A percentile compares a stretch with the other conserved stretches of the same genome.
Evolutionary conservation across 2,797 vertebrate genomes (phyloP).

Genomic region (Alcedo quadribrachys): DNA sequence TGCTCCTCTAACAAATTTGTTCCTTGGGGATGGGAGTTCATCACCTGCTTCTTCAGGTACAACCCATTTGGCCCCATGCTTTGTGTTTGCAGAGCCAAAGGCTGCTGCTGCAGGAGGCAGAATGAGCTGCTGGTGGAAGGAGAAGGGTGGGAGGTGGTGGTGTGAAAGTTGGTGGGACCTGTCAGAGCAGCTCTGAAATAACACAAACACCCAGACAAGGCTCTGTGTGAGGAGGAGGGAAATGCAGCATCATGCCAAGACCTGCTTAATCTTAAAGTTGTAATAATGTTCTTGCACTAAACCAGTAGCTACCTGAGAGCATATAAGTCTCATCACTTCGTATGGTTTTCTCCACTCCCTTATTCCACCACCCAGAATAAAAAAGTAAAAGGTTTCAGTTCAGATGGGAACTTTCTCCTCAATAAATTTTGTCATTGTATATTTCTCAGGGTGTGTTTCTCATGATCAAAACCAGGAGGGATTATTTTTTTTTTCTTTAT

Average conservation of each 20-base stretch:
- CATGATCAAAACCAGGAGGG: accelerated
- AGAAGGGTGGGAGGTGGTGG: neutral
- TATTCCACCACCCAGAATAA: neutral
- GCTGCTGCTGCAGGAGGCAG: neutral
- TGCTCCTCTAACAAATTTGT: neutral
- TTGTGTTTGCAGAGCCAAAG: neutral
- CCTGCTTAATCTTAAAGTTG: neutral
- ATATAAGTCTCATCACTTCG: neutral
- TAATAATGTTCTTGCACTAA: neutral
- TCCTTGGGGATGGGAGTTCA: neutral
- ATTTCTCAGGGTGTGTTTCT: neutral
- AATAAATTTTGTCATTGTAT: neutral
- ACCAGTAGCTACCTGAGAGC: neutral
- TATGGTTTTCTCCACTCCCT: neutral
- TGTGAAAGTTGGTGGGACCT: neutral
- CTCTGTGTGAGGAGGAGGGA: neutral
- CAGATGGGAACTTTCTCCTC: neutral
- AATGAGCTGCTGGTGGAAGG: neutral
- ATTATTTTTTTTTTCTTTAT: neutral
- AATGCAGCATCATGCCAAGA: neutral
- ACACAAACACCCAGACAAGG: neutral
- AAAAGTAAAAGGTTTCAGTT: neutral
- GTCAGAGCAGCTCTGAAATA: neutral
- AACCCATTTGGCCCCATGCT: accelerated
- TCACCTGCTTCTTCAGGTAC: neutral